Evolutionary conservation across 2,113 vertebrate genomes (phyloP).

Genomic region (Phyllostomus discolor): DNA sequence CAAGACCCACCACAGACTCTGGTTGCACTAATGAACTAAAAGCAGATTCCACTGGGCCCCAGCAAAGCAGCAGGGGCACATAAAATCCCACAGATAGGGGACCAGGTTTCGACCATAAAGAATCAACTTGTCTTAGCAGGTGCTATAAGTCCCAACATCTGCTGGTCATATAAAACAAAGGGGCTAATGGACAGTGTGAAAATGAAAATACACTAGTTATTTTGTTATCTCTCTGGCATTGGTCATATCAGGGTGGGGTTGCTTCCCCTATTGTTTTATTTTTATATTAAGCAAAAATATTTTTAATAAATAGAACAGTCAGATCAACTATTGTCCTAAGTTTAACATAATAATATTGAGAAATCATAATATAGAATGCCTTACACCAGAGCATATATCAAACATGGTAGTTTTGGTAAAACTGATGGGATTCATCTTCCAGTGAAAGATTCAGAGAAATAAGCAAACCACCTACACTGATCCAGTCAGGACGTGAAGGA

Average conservation of each 20-base stretch:
- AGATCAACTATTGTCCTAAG: not conserved
- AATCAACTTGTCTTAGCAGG: slow-evolving; percentile 85
- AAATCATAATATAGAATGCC: not conserved
- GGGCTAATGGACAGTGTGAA: slow-evolving; percentile 76
- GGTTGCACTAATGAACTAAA: slow-evolving; percentile 78
- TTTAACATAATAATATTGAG: not conserved
- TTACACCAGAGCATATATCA: not conserved
- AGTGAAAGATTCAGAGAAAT: not conserved
- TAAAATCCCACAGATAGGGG: slow-evolving; percentile 75
- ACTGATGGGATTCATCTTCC: not conserved
- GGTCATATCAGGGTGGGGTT: slow-evolving; percentile 25
- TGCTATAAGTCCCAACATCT: slow-evolving; percentile 82
- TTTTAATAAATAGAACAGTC: not conserved
- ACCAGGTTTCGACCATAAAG: slow-evolving; percentile 73
- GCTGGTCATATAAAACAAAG: slow-evolving; percentile 83
- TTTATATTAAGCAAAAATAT: not conserved
- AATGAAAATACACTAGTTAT: slow-evolving; percentile 74
- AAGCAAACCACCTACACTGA: not conserved
- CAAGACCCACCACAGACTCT: slow-evolving; percentile 82
- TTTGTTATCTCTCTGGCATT: slow-evolving; percentile 72
- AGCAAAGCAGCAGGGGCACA: slow-evolving; percentile 78
- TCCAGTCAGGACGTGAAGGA: not conserved
- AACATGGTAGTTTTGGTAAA: not conserved
- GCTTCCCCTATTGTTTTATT: slow-evolving; percentile 1
- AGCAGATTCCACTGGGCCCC: slow-evolving; percentile 76